Evolutionary conservation across 1,140 invertebrate species (phyloP).

Genomic region (Muscidifurax raptorellus): DNA sequence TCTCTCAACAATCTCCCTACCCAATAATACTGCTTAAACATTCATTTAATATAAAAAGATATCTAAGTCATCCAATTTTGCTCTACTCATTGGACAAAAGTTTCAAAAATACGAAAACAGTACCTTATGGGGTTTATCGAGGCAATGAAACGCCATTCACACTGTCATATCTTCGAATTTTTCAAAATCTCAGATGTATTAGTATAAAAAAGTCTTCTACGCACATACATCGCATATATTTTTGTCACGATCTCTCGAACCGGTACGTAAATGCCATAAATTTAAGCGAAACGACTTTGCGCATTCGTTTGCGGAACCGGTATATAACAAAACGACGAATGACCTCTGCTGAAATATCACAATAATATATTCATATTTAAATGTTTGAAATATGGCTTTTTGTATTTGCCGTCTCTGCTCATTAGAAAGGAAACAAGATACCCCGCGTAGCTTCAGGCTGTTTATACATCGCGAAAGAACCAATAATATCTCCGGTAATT

Average conservation of each 20-base stretch:
- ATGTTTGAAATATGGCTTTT: not conserved
- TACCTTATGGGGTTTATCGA: too few species aligned
- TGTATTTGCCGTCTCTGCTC: not conserved
- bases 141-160: too few species aligned
- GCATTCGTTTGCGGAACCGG: not conserved
- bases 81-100: too few species aligned
- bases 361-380: not conserved
- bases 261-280: conserved; percentile 18
- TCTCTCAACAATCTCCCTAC: too few species aligned
- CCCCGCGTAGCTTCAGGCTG: too few species aligned
- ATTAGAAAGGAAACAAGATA: too few species aligned
- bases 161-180: not conserved
- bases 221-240: not conserved
- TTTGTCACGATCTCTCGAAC: conserved; percentile 10
- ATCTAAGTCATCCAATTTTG: too few species aligned
- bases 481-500: too few species aligned
- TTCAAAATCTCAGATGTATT: not conserved
- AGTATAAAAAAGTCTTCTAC: not conserved
- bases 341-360: not conserved
- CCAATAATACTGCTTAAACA: too few species aligned
- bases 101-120: too few species aligned
- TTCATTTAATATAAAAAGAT: too few species aligned
- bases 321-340: not conserved
- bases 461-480: too few species aligned
- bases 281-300: not conserved